A percentile compares a stretch with the other conserved stretches of the same genome.
Conservation (phyloP, 2,797 vertebrate genomes). For the Okamejei kenojei region DNA sequence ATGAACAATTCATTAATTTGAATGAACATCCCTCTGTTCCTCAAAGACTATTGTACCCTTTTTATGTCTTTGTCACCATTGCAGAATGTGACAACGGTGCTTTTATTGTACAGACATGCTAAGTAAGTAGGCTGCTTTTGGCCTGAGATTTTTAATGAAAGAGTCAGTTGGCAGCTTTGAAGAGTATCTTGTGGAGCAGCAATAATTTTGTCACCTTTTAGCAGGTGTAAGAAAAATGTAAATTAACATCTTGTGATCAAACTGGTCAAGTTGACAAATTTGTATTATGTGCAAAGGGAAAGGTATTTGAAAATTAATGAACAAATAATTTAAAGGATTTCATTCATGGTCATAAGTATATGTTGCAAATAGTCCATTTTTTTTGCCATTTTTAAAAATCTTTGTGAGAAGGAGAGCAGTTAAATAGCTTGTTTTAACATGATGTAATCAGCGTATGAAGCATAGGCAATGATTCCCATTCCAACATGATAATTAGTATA, state of each 20-base stretch:
- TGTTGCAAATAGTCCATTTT: constrained; percentile 19
- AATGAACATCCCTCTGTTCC: too few relatives aligned
- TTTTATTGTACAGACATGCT: not conserved
- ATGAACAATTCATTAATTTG: too few relatives aligned
- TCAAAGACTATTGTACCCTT: too few relatives aligned
- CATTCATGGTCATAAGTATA: not conserved
- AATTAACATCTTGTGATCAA: not conserved
- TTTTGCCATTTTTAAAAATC: not conserved
- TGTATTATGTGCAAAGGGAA: not conserved
- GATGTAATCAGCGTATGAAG: constrained; percentile 14
- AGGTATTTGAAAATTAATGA: not conserved
- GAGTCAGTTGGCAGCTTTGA: not conserved
- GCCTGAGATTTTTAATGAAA: not conserved
- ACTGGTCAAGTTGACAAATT: not conserved
- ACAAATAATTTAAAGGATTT: constrained; percentile 5
- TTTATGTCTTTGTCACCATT: too few relatives aligned
- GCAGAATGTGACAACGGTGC: not conserved
- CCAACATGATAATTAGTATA: constrained; percentile 18
- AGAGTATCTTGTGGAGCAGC: not conserved
- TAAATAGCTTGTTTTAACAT: constrained; percentile 26
- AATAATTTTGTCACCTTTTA: not conserved
- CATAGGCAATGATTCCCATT: constrained; percentile 15
- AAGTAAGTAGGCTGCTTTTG: not conserved
- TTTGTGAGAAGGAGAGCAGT: constrained; percentile 11
- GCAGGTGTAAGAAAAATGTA: not conserved